Evolutionary conservation across 2,797 vertebrate species (phyloP).

Genomic region (Ptychadena robeensis): DNA sequence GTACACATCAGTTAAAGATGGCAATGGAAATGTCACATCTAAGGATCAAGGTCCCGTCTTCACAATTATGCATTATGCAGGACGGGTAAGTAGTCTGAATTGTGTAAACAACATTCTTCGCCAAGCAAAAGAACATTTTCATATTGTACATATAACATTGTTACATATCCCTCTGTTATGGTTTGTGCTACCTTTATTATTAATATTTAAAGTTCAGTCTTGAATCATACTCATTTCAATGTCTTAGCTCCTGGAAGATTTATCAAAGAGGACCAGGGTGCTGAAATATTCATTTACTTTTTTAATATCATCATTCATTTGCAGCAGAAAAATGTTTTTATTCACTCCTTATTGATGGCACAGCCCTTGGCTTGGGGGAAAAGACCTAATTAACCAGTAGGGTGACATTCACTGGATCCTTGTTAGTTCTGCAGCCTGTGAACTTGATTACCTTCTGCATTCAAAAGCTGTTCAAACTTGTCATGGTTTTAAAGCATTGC

Average conservation of each 20-base stretch:
- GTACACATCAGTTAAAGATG: conserved; percentile 86
- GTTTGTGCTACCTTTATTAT: not conserved
- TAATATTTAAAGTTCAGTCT: not conserved
- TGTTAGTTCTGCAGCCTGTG: conserved; percentile 5
- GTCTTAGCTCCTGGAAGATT: not conserved
- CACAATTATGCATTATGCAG: conserved; percentile 88
- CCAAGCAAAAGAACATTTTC: not conserved
- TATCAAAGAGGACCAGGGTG: conserved; percentile 14
- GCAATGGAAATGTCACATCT: conserved; percentile 90
- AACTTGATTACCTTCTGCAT: conserved; percentile 1
- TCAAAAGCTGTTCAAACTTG: conserved; percentile 19
- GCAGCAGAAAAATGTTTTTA: not conserved
- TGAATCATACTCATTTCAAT: conserved; percentile 1
- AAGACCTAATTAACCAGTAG: conserved; percentile 25
- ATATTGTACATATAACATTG: too few species aligned
- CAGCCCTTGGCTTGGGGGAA: not conserved
- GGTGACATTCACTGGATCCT: conserved; percentile 18
- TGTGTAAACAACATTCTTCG: conserved; percentile 1
- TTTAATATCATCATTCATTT: conserved; percentile 19
- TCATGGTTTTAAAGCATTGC: conserved; percentile 1
- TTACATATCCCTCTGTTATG: not conserved
- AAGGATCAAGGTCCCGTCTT: conserved; percentile 87
- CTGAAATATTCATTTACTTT: conserved; percentile 21
- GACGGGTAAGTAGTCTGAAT: conserved; percentile 78
- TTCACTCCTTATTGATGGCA: conserved; percentile 12